phyloP scores from a whole-genome alignment of 2,888 invertebrate species.

The Apoderus coryli region DNA sequence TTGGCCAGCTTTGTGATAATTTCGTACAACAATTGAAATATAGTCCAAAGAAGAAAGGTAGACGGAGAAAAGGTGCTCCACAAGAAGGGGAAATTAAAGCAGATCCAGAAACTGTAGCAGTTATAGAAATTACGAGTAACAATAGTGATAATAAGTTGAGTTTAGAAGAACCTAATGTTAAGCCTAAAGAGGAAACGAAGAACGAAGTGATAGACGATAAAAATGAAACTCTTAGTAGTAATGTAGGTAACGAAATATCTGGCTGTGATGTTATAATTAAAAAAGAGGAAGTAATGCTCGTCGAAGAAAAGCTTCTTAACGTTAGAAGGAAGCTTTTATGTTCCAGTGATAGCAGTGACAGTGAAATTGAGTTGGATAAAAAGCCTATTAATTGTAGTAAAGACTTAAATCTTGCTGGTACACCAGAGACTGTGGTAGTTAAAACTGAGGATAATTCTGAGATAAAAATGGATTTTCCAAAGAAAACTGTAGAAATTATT shows the following conservation, averaged over 20 bases:
- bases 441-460: neutral
- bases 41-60: conserved; percentile 39
- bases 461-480: conserved; percentile 8
- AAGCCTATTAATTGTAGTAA: no score
- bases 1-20: conserved; percentile 61
- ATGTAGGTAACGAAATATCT: neutral
- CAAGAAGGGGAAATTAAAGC: conserved; percentile 29
- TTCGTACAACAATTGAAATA: conserved; percentile 61
- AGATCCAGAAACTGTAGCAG: conserved; percentile 7
- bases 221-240: conserved; percentile 8
- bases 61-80: conserved; percentile 16
- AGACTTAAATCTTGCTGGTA: no score
- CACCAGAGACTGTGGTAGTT: neutral
- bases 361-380: no score
- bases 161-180: conserved; percentile 6
- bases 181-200: conserved; percentile 6
- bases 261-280: neutral
- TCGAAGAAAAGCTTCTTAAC: no score
- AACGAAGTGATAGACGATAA: conserved; percentile 5
- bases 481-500: conserved; percentile 12
- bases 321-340: no score
- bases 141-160: no score
- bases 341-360: neutral
- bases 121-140: conserved; percentile 1
- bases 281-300: neutral